Conservation (phyloP, 2,888 invertebrate genomes). For the Boloria euphrosyne region DNA sequence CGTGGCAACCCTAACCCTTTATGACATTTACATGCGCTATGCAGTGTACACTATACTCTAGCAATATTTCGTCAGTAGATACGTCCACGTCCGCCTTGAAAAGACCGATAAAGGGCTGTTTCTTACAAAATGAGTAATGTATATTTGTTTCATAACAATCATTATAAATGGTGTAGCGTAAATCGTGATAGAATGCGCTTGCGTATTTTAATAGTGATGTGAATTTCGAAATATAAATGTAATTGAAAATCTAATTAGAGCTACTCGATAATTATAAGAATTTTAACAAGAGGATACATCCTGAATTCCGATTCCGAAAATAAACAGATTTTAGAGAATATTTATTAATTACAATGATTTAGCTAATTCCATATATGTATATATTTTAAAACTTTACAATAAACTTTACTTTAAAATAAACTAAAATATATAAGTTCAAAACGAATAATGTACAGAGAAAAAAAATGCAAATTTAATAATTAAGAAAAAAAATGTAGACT, state of each 20-base stretch:
- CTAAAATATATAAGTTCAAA: no score
- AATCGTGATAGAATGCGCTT: constrained; percentile 70
- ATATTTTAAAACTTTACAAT: no score
- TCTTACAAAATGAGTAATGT: constrained; percentile 24
- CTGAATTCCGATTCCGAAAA: no score
- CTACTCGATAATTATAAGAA: no score
- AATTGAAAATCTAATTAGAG: not conserved
- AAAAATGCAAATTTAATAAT: no score
- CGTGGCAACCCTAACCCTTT: not conserved
- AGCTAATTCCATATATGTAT: no score
- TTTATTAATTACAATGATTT: no score
- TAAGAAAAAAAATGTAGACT: no score
- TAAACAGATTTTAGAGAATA: no score
- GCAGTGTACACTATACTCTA: not conserved
- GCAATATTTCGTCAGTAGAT: constrained; percentile 17
- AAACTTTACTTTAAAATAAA: no score
- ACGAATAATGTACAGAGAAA: no score
- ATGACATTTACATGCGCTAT: not conserved
- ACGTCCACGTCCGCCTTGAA: constrained; percentile 12
- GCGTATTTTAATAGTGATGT: constrained; percentile 41
- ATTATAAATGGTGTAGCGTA: constrained; percentile 30
- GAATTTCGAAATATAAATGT: not conserved
- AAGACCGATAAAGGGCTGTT: constrained; percentile 12
- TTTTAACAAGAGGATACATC: no score
- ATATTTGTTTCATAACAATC: constrained; percentile 25